phyloP scores from a whole-genome alignment of 1,140 invertebrate genomes.

The Drosophila lacteicornis region DNA sequence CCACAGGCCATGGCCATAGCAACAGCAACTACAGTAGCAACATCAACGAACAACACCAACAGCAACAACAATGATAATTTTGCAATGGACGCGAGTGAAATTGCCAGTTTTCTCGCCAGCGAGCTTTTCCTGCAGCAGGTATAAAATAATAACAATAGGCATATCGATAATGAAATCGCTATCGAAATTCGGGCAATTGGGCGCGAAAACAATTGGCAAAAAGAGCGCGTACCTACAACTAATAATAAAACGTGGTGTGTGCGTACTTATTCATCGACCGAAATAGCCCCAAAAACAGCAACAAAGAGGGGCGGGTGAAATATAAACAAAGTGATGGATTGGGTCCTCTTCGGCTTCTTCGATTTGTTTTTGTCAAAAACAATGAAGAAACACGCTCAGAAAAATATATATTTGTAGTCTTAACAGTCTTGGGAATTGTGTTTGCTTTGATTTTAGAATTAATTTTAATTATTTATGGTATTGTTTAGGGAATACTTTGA shows the following conservation, averaged over 20 bases:
- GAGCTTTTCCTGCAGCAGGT: conserved; percentile 92
- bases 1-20: conserved; percentile 10
- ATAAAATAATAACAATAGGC: conserved; percentile 57
- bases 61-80: conserved; percentile 63
- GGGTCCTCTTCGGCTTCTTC: conserved; percentile 13
- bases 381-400: conserved; percentile 26
- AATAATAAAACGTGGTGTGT: conserved; percentile 15
- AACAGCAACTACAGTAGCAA: conserved; percentile 12
- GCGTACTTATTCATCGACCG: conserved; percentile 41
- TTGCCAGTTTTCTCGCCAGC: conserved; percentile 91
- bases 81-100: conserved; percentile 91
- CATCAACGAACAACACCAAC: conserved; percentile 13
- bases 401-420: conserved; percentile 11
- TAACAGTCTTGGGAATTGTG: conserved; percentile 12
- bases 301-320: conserved; percentile 10
- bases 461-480: not conserved
- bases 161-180: conserved; percentile 16
- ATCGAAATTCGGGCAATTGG: conserved; percentile 19
- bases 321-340: conserved; percentile 53
- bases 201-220: conserved; percentile 43
- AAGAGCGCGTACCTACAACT: conserved; percentile 7
- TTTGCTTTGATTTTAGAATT: conserved; percentile 5
- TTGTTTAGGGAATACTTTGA: too few species aligned
- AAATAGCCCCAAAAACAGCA: conserved; percentile 26
- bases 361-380: not conserved